Evolutionary conservation across 2,113 vertebrate species (phyloP).

Genomic region (Gymnogyps californianus): DNA sequence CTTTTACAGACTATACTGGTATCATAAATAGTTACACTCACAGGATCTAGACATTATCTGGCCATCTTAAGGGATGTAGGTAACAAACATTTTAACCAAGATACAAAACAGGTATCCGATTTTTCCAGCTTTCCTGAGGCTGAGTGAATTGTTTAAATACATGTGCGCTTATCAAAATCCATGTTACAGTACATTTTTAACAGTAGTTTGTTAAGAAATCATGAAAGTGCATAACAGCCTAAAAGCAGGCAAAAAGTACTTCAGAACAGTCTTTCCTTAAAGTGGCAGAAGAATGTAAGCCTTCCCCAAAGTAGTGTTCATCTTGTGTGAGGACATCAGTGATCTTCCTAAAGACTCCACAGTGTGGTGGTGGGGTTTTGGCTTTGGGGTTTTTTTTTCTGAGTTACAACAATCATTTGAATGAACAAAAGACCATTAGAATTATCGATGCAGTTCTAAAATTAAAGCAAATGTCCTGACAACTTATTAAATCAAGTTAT

Average conservation of each 20-base stretch:
- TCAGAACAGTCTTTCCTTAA: conserved; percentile 62
- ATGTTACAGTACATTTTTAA: conserved; percentile 67
- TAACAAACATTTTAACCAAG: conserved; percentile 51
- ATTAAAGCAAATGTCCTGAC: not conserved
- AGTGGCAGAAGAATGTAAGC: conserved; percentile 31
- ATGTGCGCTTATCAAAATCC: conserved; percentile 66
- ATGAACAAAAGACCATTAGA: not conserved
- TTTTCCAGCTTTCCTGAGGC: conserved; percentile 71
- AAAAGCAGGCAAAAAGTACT: conserved; percentile 64
- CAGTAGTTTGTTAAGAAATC: conserved; percentile 65
- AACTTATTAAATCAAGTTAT: not conserved
- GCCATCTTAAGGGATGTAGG: not conserved
- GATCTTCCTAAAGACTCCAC: conserved; percentile 34
- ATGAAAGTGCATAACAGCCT: conserved; percentile 71
- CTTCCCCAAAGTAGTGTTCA: conserved; percentile 20
- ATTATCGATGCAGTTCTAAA: not conserved
- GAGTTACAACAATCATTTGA: conserved; percentile 1
- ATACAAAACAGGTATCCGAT: conserved; percentile 50
- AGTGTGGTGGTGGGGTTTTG: not conserved
- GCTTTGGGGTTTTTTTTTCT: not conserved
- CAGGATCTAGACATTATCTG: conserved; percentile 17
- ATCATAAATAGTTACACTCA: not conserved
- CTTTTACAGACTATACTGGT: not conserved
- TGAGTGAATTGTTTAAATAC: conserved; percentile 64
- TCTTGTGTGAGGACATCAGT: conserved; percentile 14